phyloP scores from a whole-genome alignment of 1,140 invertebrate genomes.

The Drosophila lowei region DNA sequence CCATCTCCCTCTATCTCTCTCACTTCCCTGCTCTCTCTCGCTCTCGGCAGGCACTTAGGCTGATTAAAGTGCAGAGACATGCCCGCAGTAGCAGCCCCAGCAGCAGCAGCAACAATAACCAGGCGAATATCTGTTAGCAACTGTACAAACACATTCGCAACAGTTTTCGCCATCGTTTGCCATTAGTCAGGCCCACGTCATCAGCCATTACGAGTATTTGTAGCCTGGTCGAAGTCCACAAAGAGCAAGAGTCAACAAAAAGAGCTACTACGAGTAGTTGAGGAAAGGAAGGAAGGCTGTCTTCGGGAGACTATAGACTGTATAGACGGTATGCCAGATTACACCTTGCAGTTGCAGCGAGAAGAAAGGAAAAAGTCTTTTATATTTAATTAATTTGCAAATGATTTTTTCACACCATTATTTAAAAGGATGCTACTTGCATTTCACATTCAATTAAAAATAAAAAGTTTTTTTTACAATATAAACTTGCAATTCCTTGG shows the following conservation, averaged over 20 bases:
- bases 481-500: too few species aligned
- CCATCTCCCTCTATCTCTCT: neutral
- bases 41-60: conserved; percentile 62
- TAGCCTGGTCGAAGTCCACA: conserved; percentile 15
- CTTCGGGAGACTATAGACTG: too few species aligned
- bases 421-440: too few species aligned
- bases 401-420: too few species aligned
- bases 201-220: conserved; percentile 25
- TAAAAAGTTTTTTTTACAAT: too few species aligned
- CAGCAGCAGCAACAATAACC: conserved; percentile 44
- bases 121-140: conserved; percentile 25
- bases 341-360: too few species aligned
- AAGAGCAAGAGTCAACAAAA: conserved; percentile 1
- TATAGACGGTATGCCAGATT: too few species aligned
- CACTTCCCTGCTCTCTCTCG: conserved; percentile 18
- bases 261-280: neutral
- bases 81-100: conserved; percentile 21
- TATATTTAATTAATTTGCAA: too few species aligned
- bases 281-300: neutral
- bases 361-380: too few species aligned
- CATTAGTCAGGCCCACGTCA: conserved; percentile 45
- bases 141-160: conserved; percentile 26
- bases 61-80: conserved; percentile 77
- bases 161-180: conserved; percentile 49
- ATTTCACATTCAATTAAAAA: too few species aligned